phyloP scores from a whole-genome alignment of 2,797 vertebrate species.

The Lagorchestes hirsutus region DNA sequence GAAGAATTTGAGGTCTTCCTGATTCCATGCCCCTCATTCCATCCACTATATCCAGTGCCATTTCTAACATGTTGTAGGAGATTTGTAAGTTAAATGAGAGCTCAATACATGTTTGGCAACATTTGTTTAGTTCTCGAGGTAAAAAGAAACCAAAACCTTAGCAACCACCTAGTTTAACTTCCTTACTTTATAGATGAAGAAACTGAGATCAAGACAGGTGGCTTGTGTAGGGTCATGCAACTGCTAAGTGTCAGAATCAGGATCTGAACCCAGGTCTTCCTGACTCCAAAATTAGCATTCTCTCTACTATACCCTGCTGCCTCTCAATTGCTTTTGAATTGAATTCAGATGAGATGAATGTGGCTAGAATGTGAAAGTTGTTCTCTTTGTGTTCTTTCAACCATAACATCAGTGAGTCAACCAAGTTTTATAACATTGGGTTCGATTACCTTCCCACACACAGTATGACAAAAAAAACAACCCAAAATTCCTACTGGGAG shows the following conservation, averaged over 20 bases:
- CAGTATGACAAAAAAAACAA: constrained; percentile 30
- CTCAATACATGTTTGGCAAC: not conserved
- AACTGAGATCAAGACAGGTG: not conserved
- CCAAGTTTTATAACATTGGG: constrained; percentile 38
- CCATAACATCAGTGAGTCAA: not conserved
- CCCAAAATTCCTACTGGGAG: constrained; percentile 6
- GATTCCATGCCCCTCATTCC: not conserved
- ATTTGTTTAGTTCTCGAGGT: not conserved
- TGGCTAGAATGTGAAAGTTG: not conserved
- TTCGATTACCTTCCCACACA: constrained; percentile 28
- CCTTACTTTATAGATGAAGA: not conserved
- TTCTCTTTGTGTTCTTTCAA: not conserved
- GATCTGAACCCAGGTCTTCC: not conserved
- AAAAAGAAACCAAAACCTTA: not conserved
- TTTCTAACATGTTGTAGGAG: not conserved
- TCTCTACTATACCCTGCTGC: not conserved
- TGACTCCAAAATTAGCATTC: not conserved
- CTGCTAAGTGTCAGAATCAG: not conserved
- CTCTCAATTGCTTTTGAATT: not conserved
- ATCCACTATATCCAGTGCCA: not conserved
- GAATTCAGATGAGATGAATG: not conserved
- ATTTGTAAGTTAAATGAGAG: not conserved
- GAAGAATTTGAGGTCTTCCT: not conserved
- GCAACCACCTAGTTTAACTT: not conserved
- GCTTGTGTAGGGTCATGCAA: not conserved